Evolutionary conservation across 2,888 invertebrate genomes (phyloP).

Genomic region (Limnephilus lunatus): DNA sequence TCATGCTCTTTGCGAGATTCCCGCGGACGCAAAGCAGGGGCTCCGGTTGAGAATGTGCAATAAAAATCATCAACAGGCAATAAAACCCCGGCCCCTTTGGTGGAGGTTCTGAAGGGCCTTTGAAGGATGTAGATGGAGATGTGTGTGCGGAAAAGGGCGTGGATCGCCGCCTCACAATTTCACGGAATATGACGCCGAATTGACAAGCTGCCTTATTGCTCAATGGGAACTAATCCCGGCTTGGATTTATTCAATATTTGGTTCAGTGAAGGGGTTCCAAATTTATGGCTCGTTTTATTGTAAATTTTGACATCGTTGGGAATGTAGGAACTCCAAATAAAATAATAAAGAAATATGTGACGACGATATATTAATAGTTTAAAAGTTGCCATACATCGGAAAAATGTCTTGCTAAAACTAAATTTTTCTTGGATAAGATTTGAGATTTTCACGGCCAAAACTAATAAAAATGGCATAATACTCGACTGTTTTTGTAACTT

Average conservation of each 20-base stretch:
- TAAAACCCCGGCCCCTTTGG: conserved; percentile 41
- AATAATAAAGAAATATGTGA: neutral
- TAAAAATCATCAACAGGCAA: conserved; percentile 58
- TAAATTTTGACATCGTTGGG: conserved; percentile 3
- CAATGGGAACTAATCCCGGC: neutral
- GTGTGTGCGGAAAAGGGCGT: conserved; percentile 30
- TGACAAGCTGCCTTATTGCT: conserved; percentile 29
- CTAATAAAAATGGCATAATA: no score
- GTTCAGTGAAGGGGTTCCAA: neutral
- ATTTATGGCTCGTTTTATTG: neutral
- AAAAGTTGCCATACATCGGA: no score
- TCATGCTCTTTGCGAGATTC: conserved; percentile 16
- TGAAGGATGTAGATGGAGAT: conserved; percentile 40
- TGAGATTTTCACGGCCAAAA: no score
- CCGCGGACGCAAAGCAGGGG: conserved; percentile 11
- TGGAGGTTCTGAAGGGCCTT: conserved; percentile 38
- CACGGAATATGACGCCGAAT: conserved; percentile 11
- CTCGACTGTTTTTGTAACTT: no score
- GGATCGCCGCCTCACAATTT: conserved; percentile 40
- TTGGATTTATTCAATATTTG: neutral
- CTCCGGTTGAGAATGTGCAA: conserved; percentile 40
- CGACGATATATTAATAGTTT: neutral
- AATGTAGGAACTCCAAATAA: neutral
- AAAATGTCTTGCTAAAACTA: no score
- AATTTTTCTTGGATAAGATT: no score